phyloP scores from a whole-genome alignment of 2,113 vertebrate species.

The Polypterus bichir region DNA sequence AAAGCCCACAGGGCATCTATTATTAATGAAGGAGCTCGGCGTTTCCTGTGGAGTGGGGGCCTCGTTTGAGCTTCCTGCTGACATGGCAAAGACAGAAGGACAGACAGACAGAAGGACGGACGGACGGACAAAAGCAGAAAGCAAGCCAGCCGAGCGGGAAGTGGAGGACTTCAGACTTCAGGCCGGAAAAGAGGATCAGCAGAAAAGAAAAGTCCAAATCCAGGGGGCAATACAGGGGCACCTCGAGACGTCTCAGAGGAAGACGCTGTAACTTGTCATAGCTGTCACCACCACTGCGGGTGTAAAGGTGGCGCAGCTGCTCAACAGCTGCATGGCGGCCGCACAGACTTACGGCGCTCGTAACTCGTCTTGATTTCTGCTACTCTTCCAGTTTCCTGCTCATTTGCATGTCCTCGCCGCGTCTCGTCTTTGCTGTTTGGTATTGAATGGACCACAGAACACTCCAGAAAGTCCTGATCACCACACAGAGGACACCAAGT shows the following conservation, averaged over 20 bases:
- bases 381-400: too few species aligned
- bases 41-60: constrained; percentile 9
- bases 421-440: too few species aligned
- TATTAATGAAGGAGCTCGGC: constrained; percentile 14
- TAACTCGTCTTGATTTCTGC: too few species aligned
- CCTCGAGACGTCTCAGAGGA: not conserved
- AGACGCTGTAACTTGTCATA: too few species aligned
- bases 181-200: not conserved
- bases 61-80: constrained; percentile 1
- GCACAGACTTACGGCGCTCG: too few species aligned
- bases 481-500: too few species aligned
- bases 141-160: not conserved
- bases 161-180: not conserved
- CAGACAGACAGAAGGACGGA: not conserved
- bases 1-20: constrained; percentile 5
- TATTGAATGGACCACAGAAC: too few species aligned
- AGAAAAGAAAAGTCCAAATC: not conserved
- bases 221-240: not conserved
- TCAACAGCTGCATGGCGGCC: too few species aligned
- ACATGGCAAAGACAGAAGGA: constrained; percentile 30
- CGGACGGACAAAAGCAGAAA: not conserved
- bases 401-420: too few species aligned
- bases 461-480: too few species aligned
- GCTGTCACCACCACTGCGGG: too few species aligned
- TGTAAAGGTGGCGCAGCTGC: too few species aligned